A percentile compares a stretch with the other conserved stretches of the same genome.
Conservation (phyloP, 2,797 vertebrate genomes). For the Acipenser oxyrinchus region DNA sequence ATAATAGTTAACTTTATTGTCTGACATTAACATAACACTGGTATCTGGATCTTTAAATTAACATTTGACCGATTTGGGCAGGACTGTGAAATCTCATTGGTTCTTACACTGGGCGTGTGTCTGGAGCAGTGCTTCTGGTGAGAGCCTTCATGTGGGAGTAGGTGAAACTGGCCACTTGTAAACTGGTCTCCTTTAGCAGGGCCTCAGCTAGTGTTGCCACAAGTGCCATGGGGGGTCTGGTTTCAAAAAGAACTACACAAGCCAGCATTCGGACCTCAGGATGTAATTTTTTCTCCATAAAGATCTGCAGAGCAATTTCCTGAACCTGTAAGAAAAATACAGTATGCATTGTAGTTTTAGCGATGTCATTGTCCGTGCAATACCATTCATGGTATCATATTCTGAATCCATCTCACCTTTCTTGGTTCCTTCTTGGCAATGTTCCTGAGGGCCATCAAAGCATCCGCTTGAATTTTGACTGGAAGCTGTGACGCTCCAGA, state of each 20-base stretch:
- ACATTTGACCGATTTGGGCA: too few relatives aligned
- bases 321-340: constrained; percentile 58
- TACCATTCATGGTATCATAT: not conserved
- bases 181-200: constrained; percentile 56
- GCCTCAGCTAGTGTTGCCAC: constrained; percentile 58
- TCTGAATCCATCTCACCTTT: constrained; percentile 49
- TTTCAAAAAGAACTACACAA: constrained; percentile 63
- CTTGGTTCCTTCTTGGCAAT: constrained; percentile 60
- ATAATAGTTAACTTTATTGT: not conserved
- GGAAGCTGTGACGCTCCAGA: constrained; percentile 49
- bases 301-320: constrained; percentile 58
- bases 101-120: constrained; percentile 67
- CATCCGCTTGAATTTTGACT: constrained; percentile 52
- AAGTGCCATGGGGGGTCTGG: constrained; percentile 62
- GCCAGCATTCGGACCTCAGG: constrained; percentile 64
- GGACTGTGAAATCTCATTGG: not conserved
- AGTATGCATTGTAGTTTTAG: not conserved
- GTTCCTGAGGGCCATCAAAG: constrained; percentile 70
- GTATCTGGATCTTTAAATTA: not conserved
- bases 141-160: constrained; percentile 64
- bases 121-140: constrained; percentile 58
- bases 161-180: constrained; percentile 67
- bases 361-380: constrained; percentile 12
- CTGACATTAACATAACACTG: too few relatives aligned
- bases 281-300: constrained; percentile 49